Evolutionary conservation across 2,888 invertebrate genomes (phyloP).

Genomic region (Melanotus villosus): DNA sequence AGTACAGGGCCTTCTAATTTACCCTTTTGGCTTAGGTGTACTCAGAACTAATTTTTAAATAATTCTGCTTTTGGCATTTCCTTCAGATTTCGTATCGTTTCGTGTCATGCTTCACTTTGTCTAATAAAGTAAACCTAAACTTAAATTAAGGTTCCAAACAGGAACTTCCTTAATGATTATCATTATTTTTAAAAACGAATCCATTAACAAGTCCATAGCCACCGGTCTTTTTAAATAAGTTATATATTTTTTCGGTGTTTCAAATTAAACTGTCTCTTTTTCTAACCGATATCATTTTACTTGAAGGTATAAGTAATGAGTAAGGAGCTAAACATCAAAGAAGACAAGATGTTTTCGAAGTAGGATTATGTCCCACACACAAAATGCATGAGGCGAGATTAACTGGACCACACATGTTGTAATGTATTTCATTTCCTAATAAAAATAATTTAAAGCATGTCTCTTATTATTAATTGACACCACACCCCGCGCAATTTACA

Average conservation of each 20-base stretch:
- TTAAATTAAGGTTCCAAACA: too few relatives aligned
- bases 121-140: too few relatives aligned
- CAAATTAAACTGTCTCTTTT: not conserved
- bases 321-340: conserved; percentile 14
- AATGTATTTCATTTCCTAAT: conserved; percentile 45
- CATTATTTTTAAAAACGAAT: too few relatives aligned
- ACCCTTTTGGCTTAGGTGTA: too few relatives aligned
- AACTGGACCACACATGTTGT: conserved; percentile 51
- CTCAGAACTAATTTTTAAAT: too few relatives aligned
- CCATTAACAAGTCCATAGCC: too few relatives aligned
- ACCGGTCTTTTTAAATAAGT: too few relatives aligned
- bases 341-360: not conserved
- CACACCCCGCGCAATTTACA: conserved; percentile 48
- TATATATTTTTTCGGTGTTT: not conserved
- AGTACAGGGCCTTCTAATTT: too few relatives aligned
- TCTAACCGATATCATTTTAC: not conserved
- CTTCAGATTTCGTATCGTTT: too few relatives aligned
- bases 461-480: conserved; percentile 52
- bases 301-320: conserved; percentile 13
- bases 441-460: conserved; percentile 50
- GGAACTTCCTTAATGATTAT: too few relatives aligned
- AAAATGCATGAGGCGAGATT: conserved; percentile 38
- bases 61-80: too few relatives aligned
- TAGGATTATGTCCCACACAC: conserved; percentile 51
- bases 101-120: too few relatives aligned